These are phyloP conservation scores for Phrynocephalus guinanensis DNA, from an alignment of 2,797 vertebrate species.

Conservation along the genomic window DNA sequence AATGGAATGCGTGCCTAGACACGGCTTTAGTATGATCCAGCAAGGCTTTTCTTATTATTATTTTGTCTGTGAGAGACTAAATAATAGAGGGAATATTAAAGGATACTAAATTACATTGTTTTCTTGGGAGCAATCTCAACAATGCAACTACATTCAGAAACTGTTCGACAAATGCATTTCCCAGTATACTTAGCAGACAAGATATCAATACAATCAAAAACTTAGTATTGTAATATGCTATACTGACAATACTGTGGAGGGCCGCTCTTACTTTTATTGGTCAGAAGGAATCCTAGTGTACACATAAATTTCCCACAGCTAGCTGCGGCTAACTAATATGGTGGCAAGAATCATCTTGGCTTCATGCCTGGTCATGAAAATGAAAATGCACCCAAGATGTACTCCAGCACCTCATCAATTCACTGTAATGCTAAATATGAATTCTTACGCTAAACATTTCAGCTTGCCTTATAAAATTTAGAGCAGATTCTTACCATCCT, in stretches of 20 bases:
- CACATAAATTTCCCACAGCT: too few species aligned
- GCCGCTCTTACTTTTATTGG: background rate
- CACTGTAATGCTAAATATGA: background rate
- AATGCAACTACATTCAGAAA: background rate
- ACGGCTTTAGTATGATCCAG: background rate
- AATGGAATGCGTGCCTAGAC: background rate
- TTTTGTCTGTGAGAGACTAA: background rate
- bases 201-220: background rate
- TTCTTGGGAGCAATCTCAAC: background rate
- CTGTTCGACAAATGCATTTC: background rate
- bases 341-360: too few species aligned
- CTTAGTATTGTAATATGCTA: background rate
- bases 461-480: background rate
- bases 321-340: too few species aligned
- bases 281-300: background rate
- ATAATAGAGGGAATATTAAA: background rate
- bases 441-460: background rate
- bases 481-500: constrained; percentile 83
- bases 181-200: background rate
- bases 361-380: too few species aligned
- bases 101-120: background rate
- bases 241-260: background rate
- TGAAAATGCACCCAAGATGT: too few species aligned
- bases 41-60: background rate
- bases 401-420: background rate